Conservation (phyloP, 2,797 vertebrate species). For the Myotis myotis region DNA sequence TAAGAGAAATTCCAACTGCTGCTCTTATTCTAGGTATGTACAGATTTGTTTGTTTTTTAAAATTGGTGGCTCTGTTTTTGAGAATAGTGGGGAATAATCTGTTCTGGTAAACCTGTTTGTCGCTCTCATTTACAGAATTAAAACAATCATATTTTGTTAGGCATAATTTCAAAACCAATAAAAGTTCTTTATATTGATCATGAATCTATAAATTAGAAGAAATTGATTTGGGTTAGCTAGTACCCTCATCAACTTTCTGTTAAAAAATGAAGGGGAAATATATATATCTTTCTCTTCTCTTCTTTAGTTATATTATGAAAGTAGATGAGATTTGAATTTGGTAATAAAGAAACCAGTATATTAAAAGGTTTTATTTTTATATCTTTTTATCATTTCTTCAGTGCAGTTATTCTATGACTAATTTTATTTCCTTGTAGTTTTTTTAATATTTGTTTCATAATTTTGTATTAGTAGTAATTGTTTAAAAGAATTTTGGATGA, state of each 20-base stretch:
- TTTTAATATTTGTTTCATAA: slow-evolving; percentile 22
- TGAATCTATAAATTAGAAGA: slow-evolving; percentile 56
- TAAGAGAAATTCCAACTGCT: slow-evolving; percentile 95
- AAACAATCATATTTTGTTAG: neutral
- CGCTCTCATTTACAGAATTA: slow-evolving; percentile 48
- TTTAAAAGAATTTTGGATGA: slow-evolving; percentile 18
- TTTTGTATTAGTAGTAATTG: slow-evolving; percentile 28
- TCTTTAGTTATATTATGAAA: neutral
- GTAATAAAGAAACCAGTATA: neutral
- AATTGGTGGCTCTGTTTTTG: slow-evolving; percentile 41
- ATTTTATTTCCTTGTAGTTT: slow-evolving; percentile 56
- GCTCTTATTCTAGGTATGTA: slow-evolving; percentile 92
- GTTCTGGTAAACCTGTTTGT: neutral
- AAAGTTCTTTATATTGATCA: neutral
- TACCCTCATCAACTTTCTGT: neutral
- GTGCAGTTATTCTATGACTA: slow-evolving; percentile 34
- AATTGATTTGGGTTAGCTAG: slow-evolving; percentile 14
- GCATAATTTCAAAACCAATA: slow-evolving; percentile 31
- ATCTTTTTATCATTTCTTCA: neutral
- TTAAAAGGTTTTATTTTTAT: slow-evolving; percentile 16
- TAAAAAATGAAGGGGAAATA: slow-evolving; percentile 11
- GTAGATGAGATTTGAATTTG: slow-evolving; percentile 27
- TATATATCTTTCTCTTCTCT: slow-evolving; percentile 28
- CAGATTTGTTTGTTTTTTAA: neutral
- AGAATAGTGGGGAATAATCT: slow-evolving; percentile 44